Conservation (phyloP, 2,888 invertebrate genomes). For the Melanotus villosus region DNA sequence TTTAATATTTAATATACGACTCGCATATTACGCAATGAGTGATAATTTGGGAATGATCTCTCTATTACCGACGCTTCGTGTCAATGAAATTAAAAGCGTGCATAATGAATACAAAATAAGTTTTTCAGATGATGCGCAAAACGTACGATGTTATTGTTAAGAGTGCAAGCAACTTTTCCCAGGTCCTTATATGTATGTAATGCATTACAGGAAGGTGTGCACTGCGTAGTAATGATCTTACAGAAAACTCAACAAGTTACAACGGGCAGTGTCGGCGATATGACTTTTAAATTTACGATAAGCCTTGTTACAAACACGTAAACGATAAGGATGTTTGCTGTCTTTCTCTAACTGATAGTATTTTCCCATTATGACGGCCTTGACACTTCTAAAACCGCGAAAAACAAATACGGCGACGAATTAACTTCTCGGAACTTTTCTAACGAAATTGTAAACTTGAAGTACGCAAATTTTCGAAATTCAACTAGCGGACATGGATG, state of each 20-base stretch:
- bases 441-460: too few relatives aligned
- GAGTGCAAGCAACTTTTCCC: conserved; percentile 34
- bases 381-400: neutral
- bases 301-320: conserved; percentile 20
- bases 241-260: conserved; percentile 44
- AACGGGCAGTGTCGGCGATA: conserved; percentile 31
- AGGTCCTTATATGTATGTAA: conserved; percentile 27
- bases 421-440: too few relatives aligned
- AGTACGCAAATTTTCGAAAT: too few relatives aligned
- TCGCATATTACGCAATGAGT: too few relatives aligned
- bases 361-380: neutral
- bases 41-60: too few relatives aligned
- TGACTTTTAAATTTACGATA: conserved; percentile 42
- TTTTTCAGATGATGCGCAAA: conserved; percentile 28
- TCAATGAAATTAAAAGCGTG: neutral
- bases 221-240: conserved; percentile 31
- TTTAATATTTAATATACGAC: too few relatives aligned
- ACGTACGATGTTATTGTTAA: conserved; percentile 30
- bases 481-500: too few relatives aligned
- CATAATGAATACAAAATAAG: neutral
- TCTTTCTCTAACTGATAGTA: conserved; percentile 2
- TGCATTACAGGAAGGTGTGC: conserved; percentile 23
- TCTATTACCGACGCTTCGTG: too few relatives aligned
- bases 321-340: conserved; percentile 8
- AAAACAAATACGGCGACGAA: too few relatives aligned